Evolutionary conservation across 2,113 vertebrate species (phyloP).

Genomic region (Podarcis cretensis): DNA sequence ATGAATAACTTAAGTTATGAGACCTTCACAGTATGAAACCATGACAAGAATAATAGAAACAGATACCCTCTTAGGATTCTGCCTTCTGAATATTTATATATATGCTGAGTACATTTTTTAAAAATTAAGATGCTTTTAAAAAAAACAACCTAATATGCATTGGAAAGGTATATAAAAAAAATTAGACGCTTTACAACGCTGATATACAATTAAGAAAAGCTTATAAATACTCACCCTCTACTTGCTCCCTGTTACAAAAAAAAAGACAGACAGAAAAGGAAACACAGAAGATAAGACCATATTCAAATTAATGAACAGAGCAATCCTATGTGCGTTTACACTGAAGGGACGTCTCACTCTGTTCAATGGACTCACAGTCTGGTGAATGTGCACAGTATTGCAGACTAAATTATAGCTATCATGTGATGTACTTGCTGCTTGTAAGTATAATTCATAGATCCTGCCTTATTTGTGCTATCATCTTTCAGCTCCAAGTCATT

Average conservation of each 20-base stretch:
- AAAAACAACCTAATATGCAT: neutral
- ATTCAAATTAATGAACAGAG: slow-evolving; percentile 3
- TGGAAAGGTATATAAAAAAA: neutral
- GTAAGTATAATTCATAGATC: neutral
- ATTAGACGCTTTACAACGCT: neutral
- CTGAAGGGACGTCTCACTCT: neutral
- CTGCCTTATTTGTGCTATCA: neutral
- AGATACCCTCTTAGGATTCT: neutral
- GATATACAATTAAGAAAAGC: slow-evolving; percentile 5
- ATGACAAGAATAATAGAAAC: neutral
- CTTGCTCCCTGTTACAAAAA: slow-evolving; percentile 81
- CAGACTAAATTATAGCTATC: neutral
- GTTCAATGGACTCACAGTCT: neutral
- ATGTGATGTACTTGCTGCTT: neutral
- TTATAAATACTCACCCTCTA: slow-evolving; percentile 85
- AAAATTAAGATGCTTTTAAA: neutral
- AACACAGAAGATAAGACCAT: slow-evolving; percentile 32
- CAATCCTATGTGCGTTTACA: neutral
- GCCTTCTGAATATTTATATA: neutral
- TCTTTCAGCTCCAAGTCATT: neutral
- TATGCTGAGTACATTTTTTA: neutral
- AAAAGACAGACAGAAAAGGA: neutral
- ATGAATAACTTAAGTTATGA: neutral
- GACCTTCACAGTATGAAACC: neutral
- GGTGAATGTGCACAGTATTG: too few species aligned